Base-by-base conservation (phyloP, 2,888 invertebrate genomes). In the Diaperis boleti region DNA sequence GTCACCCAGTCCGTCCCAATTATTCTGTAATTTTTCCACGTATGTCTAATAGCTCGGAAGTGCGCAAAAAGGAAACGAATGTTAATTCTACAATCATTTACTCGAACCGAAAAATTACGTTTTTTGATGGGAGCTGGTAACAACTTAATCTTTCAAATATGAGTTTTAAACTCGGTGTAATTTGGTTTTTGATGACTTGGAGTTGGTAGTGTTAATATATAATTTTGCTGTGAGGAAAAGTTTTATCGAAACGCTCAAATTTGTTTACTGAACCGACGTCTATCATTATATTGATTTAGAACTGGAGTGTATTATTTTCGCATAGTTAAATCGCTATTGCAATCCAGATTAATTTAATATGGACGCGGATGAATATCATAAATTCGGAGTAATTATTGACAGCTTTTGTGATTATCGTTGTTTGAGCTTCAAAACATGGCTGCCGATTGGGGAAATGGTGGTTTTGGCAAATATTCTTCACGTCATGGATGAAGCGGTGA, bases 81-180 rank as follows among this genome's bases (percentile, higher is more conserved):
- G 49, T 59, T 59, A 59, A 59, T 50, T 59, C 50, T 33, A n/a
- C 49, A 49, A 50, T 50, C 49, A 50, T 59, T 59, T 41, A 59
- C 18, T 7, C 47, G 20, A 6, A 39, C 17, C 41, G 42, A 42
- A 42, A 59, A 59, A 59, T 57, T 57, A 22, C 54, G 35, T 31
- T 26, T 44, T 44, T 44, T 44, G 22, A 22, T 44, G 26, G 26
- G 14, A 44, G 26, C 11, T 35, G 50, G 35, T 50, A 13, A 20
- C 50, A 33, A 20, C 18, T 50, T 50, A 50, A 35, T 47, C 31
- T 13, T 15, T 47, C 15, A 29, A 29, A 31, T 11, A 50, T 37
- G 35, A 50, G 17, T 49, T 37, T 14, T 18, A 50, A 50, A 35
- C n/a, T 18, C 8, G 33, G 11, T 17, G 50, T 50, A 33, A 49